Evolutionary conservation across 1,140 invertebrate species (phyloP).

Genomic region (Leptonema lineaticorne): DNA sequence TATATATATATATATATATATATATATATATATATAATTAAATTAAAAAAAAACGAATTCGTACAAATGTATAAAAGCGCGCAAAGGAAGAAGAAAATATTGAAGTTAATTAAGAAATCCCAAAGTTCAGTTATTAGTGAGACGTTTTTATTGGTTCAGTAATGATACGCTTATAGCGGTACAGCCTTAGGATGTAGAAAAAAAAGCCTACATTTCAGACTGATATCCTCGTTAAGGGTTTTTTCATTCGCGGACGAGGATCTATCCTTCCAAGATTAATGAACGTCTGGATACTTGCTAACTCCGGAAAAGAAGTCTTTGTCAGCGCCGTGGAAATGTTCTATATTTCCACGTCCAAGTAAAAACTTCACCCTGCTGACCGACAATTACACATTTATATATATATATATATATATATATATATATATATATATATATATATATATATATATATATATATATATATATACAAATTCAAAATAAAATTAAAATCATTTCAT

Average conservation of each 20-base stretch:
- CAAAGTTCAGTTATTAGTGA: constrained; percentile 13
- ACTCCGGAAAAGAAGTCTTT: constrained; percentile 2
- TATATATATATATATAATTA: too few species aligned
- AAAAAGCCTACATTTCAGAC: constrained; percentile 2
- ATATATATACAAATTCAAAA: too few species aligned
- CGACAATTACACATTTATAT: constrained; percentile 18
- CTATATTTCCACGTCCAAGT: neutral
- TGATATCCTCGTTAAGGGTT: constrained; percentile 26
- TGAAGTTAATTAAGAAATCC: neutral
- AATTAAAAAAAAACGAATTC: too few species aligned
- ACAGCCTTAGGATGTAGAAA: neutral
- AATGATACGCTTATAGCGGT: neutral
- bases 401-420: neutral
- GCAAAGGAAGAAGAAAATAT: neutral
- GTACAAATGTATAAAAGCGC: neutral
- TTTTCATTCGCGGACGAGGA: constrained; percentile 21
- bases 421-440: neutral
- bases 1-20: too few species aligned
- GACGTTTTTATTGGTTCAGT: neutral
- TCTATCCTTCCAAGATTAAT: constrained; percentile 21
- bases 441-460: neutral
- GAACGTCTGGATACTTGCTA: constrained; percentile 6
- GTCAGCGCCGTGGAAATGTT: constrained; percentile 11
- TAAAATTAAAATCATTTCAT: too few species aligned
- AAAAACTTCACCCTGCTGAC: constrained; percentile 8